Base-by-base conservation (phyloP, 2,888 invertebrate genomes). In the Papilio elwesi region DNA sequence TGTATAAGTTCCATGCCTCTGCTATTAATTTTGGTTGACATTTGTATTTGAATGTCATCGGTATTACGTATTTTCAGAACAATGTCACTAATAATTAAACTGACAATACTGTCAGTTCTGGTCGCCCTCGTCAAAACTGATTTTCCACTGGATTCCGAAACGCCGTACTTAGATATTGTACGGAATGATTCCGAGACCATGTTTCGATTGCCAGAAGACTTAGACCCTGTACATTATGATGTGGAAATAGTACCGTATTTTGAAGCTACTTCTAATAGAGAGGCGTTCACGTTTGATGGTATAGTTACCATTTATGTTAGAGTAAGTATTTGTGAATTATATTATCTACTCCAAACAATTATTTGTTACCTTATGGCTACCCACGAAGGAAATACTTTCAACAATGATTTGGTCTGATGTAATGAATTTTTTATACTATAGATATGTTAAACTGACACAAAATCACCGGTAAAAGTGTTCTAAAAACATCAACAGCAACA, bases 221-320 rank as follows among this genome's bases (percentile, higher is more conserved):
- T 96, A 2, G 83, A 87, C 26, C 96, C 96, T 0, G 83, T 83
- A 3, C 87, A 88, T 52, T 96, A 95, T 77, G 87, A 93, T 8
- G 84, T 96, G 0, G 89, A 92, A 74, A 83, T 96, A 15, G 90
- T 87, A 0, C 95, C 95, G 0, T 92, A 94, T 75, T 91, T 95
- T 26, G 86, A 90, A 74, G 86, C 83, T 13, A 85, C 84, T 53
- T 79, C 64, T 8, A 76, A 78, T 38, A 87, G 85, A 26, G 84
- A 83, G 43, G 83, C 84, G 0, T 94, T 94, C 77, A 89, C 86
- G 9, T 95, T 95, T 76, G 85, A 89, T 68, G 95, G 95, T 9
- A 76, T 75, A 38, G 92, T 94, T 0, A 85, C 81, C 9, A 89
- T 95, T 43, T 80, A 74, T 52, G 73, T 93, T 7, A 82, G 76